phyloP scores from a whole-genome alignment of 2,113 vertebrate genomes.

The Rhizomys pruinosus region DNA sequence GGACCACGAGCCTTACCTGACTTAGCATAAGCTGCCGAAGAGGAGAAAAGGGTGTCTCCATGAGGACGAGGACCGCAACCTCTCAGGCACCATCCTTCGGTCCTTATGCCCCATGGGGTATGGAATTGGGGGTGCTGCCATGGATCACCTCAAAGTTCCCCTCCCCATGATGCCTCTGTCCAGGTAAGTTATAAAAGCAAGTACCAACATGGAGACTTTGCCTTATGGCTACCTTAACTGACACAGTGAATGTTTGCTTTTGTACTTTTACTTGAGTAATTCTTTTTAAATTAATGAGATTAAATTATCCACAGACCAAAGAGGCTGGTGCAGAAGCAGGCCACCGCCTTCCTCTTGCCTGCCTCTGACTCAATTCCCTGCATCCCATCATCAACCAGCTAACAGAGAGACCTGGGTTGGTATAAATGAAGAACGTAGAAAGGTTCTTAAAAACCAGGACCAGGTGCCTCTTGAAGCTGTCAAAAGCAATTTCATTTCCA shows the following conservation, averaged over 20 bases:
- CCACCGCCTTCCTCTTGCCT: not conserved
- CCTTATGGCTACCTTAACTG: not conserved
- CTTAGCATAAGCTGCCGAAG: not conserved
- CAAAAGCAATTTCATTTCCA: not conserved
- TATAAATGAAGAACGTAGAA: not conserved
- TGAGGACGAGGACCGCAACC: not conserved
- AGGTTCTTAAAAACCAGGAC: not conserved
- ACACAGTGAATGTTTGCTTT: not conserved
- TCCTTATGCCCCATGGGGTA: no score
- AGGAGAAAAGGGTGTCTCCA: no score
- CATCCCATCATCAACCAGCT: not conserved
- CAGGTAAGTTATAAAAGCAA: not conserved
- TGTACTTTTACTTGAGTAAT: not conserved
- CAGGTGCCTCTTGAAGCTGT: not conserved
- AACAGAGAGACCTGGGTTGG: not conserved
- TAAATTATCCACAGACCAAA: not conserved
- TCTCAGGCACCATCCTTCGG: not conserved
- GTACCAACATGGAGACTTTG: not conserved
- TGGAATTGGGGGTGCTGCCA: rapidly evolving
- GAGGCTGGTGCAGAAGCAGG: not conserved
- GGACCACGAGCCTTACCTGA: rapidly evolving
- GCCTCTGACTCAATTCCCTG: rapidly evolving
- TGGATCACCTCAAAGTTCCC: rapidly evolving
- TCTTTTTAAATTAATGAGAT: not conserved
- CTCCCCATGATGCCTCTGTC: not conserved